Evolutionary conservation across 2,888 invertebrate species (phyloP).

Genomic region (Andrena fulva): DNA sequence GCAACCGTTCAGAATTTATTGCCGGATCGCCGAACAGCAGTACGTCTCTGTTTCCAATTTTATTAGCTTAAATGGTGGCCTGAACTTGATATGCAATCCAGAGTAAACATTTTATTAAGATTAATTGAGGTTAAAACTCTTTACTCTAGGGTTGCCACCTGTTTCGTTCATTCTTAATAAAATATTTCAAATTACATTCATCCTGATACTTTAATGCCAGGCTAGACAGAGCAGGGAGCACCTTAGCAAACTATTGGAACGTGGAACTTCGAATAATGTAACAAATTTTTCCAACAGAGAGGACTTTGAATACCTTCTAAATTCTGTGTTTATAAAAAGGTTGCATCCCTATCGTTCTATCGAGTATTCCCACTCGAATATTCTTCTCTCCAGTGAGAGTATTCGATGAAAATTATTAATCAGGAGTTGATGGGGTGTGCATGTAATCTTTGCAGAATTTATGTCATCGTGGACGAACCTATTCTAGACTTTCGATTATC

Average conservation of each 20-base stretch:
- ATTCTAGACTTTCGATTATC: background rate
- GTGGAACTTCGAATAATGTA: too few species aligned
- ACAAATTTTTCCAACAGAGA: too few species aligned
- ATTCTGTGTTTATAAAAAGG: background rate
- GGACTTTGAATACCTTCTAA: background rate
- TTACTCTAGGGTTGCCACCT: background rate
- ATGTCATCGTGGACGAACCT: conserved; percentile 58
- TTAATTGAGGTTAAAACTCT: background rate
- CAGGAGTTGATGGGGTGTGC: background rate
- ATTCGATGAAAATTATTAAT: background rate
- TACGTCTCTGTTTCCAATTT: conserved; percentile 71
- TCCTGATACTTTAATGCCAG: too few species aligned
- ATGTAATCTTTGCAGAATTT: conserved; percentile 45
- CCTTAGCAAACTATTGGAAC: too few species aligned
- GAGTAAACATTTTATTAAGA: conserved; percentile 54
- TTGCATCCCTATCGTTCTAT: background rate
- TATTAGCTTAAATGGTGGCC: conserved; percentile 69
- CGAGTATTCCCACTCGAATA: background rate
- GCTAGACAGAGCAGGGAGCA: too few species aligned
- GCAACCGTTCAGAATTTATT: conserved; percentile 72
- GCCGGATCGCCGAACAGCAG: conserved; percentile 65
- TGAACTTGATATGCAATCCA: conserved; percentile 68
- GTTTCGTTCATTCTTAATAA: background rate
- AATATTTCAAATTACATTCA: too few species aligned
- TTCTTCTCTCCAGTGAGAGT: background rate